Conservation (phyloP, 2,888 invertebrate species). For the Mythimna ferrago region DNA sequence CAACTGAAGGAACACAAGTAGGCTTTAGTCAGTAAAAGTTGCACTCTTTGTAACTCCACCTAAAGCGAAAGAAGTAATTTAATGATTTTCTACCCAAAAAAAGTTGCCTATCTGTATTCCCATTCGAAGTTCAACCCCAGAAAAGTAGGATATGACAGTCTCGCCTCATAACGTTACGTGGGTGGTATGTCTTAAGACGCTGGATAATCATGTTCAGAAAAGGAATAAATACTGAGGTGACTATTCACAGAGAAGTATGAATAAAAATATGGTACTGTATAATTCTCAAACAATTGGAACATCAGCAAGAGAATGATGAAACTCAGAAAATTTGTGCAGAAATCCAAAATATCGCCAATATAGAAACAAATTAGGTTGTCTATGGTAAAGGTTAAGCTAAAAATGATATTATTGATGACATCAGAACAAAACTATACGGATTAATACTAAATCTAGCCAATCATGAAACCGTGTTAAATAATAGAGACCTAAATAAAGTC, state of each 20-base stretch:
- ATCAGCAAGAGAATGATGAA: neutral
- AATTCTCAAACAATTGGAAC: neutral
- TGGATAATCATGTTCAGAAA: too few relatives aligned
- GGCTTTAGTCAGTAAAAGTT: too few relatives aligned
- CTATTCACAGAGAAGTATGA: too few relatives aligned
- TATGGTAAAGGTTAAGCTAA: neutral
- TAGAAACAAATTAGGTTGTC: neutral
- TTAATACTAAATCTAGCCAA: conserved; percentile 16
- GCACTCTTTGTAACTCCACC: too few relatives aligned
- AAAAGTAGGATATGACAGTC: neutral
- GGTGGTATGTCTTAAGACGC: neutral
- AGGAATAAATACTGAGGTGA: too few relatives aligned
- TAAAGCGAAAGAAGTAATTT: too few relatives aligned
- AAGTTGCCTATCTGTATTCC: neutral
- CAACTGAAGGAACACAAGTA: too few relatives aligned
- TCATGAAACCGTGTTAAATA: conserved; percentile 13
- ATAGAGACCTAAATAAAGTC: conserved; percentile 1
- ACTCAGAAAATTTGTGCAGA: too few relatives aligned
- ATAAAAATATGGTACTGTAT: too few relatives aligned
- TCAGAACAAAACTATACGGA: neutral
- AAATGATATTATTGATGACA: neutral
- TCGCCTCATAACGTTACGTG: neutral
- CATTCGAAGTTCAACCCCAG: neutral
- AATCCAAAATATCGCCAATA: neutral
- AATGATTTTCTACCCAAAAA: too few relatives aligned